A percentile compares a stretch with the other conserved stretches of the same genome.
These are phyloP conservation scores for Rugalucina vietnamica DNA, from an alignment of 2,888 invertebrate species.

Conservation along the genomic window DNA sequence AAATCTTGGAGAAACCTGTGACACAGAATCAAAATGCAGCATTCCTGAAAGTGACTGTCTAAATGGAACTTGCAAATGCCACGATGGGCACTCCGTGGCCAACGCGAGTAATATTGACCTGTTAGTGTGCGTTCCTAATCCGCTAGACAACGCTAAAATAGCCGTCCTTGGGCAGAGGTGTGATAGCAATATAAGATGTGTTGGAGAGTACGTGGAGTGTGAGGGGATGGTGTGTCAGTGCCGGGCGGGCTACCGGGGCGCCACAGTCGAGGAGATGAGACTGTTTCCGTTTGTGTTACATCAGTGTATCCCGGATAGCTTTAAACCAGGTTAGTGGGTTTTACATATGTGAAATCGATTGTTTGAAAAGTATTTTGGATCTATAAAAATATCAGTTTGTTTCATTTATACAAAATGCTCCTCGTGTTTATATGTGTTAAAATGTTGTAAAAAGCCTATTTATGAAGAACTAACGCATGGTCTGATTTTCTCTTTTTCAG, in stretches of 20 bases:
- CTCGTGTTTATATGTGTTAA: too few relatives aligned
- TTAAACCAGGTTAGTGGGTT: conserved; percentile 53
- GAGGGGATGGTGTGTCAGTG: conserved; percentile 46
- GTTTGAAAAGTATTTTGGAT: too few relatives aligned
- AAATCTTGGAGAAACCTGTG: neutral
- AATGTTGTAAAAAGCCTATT: too few relatives aligned
- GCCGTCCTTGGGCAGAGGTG: conserved; percentile 39
- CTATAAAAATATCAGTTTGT: too few relatives aligned
- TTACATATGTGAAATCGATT: too few relatives aligned
- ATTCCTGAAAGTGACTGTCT: neutral
- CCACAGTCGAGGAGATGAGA: conserved; percentile 44
- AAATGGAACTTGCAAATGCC: neutral
- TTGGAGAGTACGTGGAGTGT: conserved; percentile 41
- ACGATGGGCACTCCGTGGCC: neutral
- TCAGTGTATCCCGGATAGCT: conserved; percentile 52
- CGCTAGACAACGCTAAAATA: conserved; percentile 26
- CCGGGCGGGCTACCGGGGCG: conserved; percentile 33
- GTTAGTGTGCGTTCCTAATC: conserved; percentile 34
- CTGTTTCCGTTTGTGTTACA: conserved; percentile 51
- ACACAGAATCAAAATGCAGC: neutral
- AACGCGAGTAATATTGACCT: neutral
- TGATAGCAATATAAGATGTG: conserved; percentile 29
- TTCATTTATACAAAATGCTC: too few relatives aligned
- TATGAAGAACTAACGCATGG: too few relatives aligned
- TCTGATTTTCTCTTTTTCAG: too few relatives aligned